Conservation (phyloP, 2,113 vertebrate species). For the Sardina pilchardus region DNA sequence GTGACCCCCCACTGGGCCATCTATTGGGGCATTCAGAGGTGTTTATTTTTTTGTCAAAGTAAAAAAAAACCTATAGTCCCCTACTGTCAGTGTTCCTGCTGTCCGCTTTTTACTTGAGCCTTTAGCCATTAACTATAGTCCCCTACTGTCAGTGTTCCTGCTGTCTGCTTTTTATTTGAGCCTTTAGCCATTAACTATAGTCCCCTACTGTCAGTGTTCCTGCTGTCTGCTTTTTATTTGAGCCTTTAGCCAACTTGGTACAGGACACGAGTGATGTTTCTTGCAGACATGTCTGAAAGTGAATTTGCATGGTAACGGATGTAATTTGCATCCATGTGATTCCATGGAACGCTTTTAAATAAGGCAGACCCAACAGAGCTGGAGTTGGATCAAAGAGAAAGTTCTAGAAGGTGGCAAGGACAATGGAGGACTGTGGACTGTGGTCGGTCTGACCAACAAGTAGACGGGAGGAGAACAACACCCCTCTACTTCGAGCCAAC, state of each 20-base stretch:
- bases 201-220: no score
- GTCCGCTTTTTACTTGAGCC: no score
- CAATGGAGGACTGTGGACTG: background rate
- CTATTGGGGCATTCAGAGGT: no score
- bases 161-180: no score
- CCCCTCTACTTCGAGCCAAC: slow-evolving; percentile 58
- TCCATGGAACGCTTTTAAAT: background rate
- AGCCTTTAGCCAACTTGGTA: background rate
- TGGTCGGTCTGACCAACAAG: background rate
- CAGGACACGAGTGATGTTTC: background rate
- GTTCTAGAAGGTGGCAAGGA: background rate
- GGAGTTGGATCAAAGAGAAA: background rate
- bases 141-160: no score
- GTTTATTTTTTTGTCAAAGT: no score
- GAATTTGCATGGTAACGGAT: background rate
- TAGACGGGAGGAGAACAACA: slow-evolving; percentile 48
- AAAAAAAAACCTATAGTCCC: background rate
- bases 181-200: no score
- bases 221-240: no score
- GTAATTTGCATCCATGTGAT: background rate
- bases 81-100: no score
- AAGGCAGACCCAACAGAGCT: background rate
- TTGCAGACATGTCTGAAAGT: background rate
- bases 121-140: no score
- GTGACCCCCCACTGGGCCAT: no score